A percentile compares a stretch with the other conserved stretches of the same genome.
These are phyloP conservation scores for Bostrychus sinensis DNA, from an alignment of 2,113 vertebrate species.

Conservation along the genomic window DNA sequence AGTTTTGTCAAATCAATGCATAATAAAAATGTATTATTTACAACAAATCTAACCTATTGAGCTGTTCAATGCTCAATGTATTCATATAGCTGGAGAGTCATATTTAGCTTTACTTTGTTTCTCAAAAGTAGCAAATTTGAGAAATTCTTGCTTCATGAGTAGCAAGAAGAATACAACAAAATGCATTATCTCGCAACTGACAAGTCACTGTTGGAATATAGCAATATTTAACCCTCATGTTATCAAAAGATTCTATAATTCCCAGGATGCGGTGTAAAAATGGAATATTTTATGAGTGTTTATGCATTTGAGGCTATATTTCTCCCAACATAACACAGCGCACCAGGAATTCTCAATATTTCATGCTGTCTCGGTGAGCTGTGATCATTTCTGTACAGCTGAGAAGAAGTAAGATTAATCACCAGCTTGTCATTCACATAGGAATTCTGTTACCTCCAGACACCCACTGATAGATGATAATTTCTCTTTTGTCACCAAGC, in stretches of 20 bases:
- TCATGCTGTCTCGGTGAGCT: constrained; percentile 22
- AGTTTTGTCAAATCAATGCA: no score
- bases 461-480: constrained; percentile 27
- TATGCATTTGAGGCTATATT: constrained; percentile 15
- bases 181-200: neutral
- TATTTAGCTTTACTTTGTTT: no score
- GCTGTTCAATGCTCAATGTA: no score
- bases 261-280: constrained; percentile 13
- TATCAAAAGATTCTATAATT: constrained; percentile 17
- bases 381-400: constrained; percentile 41
- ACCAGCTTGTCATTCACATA: constrained; percentile 22
- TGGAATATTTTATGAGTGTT: constrained; percentile 30
- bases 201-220: no score
- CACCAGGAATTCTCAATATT: constrained; percentile 6
- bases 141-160: no score
- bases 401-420: constrained; percentile 43
- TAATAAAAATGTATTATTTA: no score
- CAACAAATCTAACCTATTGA: no score
- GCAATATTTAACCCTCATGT: neutral
- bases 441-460: constrained; percentile 41
- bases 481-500: constrained; percentile 39
- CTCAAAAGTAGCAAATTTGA: no score
- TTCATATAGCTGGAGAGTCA: no score
- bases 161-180: neutral
- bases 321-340: neutral